Evolutionary conservation across 2,113 vertebrate species (phyloP).

Genomic region (Limnothrissa miodon): DNA sequence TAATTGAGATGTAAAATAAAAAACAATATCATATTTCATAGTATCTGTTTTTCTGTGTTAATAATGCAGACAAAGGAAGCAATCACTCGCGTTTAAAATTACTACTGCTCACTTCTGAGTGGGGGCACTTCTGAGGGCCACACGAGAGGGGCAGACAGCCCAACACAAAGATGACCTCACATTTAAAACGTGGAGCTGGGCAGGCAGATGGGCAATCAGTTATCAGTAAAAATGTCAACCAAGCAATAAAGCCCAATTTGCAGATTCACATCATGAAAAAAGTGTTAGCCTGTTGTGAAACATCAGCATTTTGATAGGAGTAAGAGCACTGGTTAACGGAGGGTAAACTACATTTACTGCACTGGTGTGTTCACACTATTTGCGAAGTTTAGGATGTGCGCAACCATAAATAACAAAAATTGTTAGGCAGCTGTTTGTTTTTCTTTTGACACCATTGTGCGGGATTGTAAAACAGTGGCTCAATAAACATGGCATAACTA

Average conservation of each 20-base stretch:
- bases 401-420: too few relatives aligned
- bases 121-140: not conserved
- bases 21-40: not conserved
- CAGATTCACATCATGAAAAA: too few relatives aligned
- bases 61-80: not conserved
- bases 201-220: not conserved
- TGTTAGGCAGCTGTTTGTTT: too few relatives aligned
- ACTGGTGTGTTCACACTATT: too few relatives aligned
- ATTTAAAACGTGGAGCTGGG: not conserved
- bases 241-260: too few relatives aligned
- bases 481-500: too few relatives aligned
- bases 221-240: not conserved
- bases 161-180: not conserved
- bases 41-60: not conserved
- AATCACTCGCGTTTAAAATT: not conserved
- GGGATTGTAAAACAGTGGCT: too few relatives aligned
- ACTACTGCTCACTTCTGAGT: not conserved
- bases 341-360: too few relatives aligned
- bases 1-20: not conserved
- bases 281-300: too few relatives aligned
- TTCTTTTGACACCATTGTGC: too few relatives aligned
- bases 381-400: too few relatives aligned
- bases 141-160: not conserved
- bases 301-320: too few relatives aligned
- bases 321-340: not conserved